Conservation (phyloP, 2,888 invertebrate species). For the Cacoxenus indagator region DNA sequence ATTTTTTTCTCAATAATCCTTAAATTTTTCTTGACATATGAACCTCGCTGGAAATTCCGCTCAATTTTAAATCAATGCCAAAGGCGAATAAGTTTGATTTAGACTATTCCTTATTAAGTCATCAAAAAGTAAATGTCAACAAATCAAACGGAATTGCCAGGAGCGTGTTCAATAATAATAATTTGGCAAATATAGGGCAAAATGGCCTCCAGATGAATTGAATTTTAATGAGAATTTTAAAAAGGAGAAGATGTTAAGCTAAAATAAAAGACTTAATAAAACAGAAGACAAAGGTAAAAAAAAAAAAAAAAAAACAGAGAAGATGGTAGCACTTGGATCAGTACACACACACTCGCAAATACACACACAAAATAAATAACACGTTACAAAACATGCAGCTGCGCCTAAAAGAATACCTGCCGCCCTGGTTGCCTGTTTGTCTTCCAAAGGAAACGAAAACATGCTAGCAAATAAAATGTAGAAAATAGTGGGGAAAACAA, state of each 20-base stretch:
- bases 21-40: no score
- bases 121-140: no score
- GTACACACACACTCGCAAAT: not conserved
- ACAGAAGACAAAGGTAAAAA: not conserved
- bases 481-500: not conserved
- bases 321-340: not conserved
- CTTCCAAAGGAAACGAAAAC: slow-evolving; percentile 11
- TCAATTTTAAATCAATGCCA: no score
- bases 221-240: slow-evolving; percentile 19
- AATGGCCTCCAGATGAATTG: not conserved
- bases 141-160: no score
- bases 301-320: not conserved
- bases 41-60: no score
- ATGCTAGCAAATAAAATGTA: not conserved
- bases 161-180: no score
- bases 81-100: no score
- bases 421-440: not conserved
- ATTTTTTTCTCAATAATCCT: no score
- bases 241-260: no score
- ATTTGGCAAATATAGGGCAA: no score
- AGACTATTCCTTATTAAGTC: no score
- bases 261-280: not conserved
- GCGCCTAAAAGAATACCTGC: slow-evolving; percentile 53
- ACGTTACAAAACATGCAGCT: slow-evolving; percentile 43
- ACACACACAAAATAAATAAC: not conserved